These are phyloP conservation scores for Spermophilus dauricus DNA, from an alignment of 2,113 vertebrate genomes.

Conservation along the genomic window DNA sequence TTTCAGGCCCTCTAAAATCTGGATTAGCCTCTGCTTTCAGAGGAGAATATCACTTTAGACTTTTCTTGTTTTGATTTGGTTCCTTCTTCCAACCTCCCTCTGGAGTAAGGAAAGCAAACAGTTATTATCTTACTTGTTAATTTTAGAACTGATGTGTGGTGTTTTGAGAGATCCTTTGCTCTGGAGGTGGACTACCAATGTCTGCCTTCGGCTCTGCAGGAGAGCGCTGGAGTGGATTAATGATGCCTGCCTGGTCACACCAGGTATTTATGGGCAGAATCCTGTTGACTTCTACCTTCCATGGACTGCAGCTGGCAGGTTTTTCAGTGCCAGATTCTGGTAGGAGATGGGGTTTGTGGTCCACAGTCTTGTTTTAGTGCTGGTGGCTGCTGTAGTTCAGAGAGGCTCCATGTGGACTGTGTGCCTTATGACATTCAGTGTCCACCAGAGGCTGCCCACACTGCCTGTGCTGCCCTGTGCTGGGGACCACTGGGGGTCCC, in stretches of 20 bases:
- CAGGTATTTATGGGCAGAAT: background rate
- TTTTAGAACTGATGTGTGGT: background rate
- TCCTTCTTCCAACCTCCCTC: background rate
- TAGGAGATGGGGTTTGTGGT: no score
- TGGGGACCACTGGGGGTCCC: no score
- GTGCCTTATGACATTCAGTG: no score
- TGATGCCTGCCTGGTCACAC: no score
- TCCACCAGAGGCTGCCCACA: no score
- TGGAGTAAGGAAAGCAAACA: background rate
- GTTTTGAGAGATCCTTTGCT: background rate
- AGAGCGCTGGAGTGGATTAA: no score
- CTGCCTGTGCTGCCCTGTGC: background rate
- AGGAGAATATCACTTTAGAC: background rate
- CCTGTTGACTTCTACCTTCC: background rate
- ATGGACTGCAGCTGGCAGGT: background rate
- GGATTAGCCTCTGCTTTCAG: background rate
- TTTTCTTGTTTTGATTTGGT: background rate
- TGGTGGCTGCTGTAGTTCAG: no score
- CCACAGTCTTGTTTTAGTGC: no score
- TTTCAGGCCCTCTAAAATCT: background rate
- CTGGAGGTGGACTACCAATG: background rate
- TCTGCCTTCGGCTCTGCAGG: background rate
- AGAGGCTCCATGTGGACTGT: no score
- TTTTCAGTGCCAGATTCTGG: no score
- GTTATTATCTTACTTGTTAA: background rate